phyloP scores from a whole-genome alignment of 2,797 vertebrate species.

The Vultur gryphus region DNA sequence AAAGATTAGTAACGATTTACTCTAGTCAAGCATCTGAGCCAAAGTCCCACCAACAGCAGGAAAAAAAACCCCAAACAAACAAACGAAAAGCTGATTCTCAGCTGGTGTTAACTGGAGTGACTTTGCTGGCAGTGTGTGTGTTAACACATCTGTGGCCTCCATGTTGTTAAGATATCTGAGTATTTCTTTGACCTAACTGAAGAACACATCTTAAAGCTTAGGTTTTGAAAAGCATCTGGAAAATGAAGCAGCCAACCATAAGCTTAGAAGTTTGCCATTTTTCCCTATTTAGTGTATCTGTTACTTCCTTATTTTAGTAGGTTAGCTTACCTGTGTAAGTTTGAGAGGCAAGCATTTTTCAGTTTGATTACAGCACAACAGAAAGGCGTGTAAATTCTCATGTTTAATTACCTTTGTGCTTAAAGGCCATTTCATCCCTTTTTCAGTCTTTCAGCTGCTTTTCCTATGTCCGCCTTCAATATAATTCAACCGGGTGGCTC shows the following conservation, averaged over 20 bases:
- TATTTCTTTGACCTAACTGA: background rate
- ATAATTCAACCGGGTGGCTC: background rate
- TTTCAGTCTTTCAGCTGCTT: background rate
- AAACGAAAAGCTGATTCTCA: background rate
- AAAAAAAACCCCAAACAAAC: background rate
- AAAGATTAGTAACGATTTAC: constrained; percentile 4
- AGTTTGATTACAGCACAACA: background rate
- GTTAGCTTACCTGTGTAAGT: background rate
- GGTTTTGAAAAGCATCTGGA: background rate
- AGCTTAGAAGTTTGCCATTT: background rate
- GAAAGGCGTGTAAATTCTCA: background rate
- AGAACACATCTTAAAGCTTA: background rate
- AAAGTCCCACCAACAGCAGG: background rate
- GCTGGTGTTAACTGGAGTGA: background rate
- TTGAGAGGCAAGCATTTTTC: background rate
- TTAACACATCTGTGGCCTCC: background rate
- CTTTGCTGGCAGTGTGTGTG: background rate
- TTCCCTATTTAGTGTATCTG: background rate
- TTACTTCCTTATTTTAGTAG: background rate
- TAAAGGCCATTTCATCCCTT: background rate
- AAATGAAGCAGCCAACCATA: background rate
- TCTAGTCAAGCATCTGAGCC: background rate
- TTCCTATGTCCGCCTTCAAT: background rate
- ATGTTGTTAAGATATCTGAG: background rate
- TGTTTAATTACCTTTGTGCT: background rate